A percentile compares a stretch with the other conserved stretches of the same genome.
These are phyloP conservation scores for Darevskia mixta DNA, from an alignment of 2,797 vertebrate species.

Conservation along the genomic window DNA sequence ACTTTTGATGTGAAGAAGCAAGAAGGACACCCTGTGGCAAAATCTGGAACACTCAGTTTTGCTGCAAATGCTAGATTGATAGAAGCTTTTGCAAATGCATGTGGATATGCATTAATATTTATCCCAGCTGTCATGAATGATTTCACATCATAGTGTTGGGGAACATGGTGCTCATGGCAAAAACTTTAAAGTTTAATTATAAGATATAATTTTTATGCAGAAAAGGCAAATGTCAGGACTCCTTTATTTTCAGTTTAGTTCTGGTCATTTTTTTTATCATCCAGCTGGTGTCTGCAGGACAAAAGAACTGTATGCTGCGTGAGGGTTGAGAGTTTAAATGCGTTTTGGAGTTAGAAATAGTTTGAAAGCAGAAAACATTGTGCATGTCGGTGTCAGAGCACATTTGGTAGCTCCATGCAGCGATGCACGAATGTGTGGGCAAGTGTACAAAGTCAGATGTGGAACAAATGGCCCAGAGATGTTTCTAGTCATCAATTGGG, in stretches of 20 bases:
- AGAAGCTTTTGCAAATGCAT: slow-evolving; percentile 92
- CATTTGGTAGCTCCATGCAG: slow-evolving; percentile 52
- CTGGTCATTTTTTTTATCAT: slow-evolving; percentile 85
- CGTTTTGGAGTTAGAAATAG: slow-evolving; percentile 61
- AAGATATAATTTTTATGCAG: slow-evolving; percentile 98
- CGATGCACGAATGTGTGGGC: slow-evolving; percentile 49
- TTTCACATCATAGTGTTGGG: slow-evolving; percentile 93
- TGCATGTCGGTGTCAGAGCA: slow-evolving; percentile 50
- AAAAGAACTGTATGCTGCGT: slow-evolving; percentile 62
- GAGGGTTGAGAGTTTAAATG: slow-evolving; percentile 67
- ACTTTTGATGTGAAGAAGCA: slow-evolving; percentile 89
- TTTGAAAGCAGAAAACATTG: slow-evolving; percentile 58
- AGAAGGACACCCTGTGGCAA: slow-evolving; percentile 98
- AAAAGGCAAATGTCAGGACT: slow-evolving; percentile 94
- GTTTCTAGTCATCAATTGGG: slow-evolving; percentile 21
- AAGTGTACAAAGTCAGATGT: not conserved
- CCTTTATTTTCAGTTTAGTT: slow-evolving; percentile 93
- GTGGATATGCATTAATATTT: slow-evolving; percentile 98
- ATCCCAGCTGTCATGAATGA: slow-evolving; percentile 99
- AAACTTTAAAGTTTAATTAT: slow-evolving; percentile 98
- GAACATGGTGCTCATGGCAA: slow-evolving; percentile 94
- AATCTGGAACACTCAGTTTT: slow-evolving; percentile 87
- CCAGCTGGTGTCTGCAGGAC: slow-evolving; percentile 76
- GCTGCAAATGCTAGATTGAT: slow-evolving; percentile 89
- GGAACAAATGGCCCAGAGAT: slow-evolving; percentile 31